Percentiles rank a stretch among this genome's conserved stretches.
Evolutionary conservation across 2,888 invertebrate genomes (phyloP).

Genomic region (Latheticus oryzae): DNA sequence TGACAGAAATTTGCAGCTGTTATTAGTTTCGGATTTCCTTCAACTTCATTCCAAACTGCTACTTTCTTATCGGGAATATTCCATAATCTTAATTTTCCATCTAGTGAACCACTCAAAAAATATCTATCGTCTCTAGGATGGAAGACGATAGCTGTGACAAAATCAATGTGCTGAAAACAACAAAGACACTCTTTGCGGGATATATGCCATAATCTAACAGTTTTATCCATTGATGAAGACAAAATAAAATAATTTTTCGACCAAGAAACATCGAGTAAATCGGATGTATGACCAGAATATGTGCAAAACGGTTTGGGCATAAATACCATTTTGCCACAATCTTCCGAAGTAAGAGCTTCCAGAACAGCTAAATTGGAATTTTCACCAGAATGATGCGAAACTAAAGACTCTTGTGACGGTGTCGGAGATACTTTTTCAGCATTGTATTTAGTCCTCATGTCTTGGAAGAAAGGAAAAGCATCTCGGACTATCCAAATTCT

Average conservation of each 20-base stretch:
- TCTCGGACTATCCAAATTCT: slow-evolving; percentile 95
- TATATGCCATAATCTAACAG: slow-evolving; percentile 97
- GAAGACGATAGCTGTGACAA: slow-evolving; percentile 98
- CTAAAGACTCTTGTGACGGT: slow-evolving; percentile 91
- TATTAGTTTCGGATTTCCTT: slow-evolving; percentile 93
- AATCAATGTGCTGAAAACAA: slow-evolving; percentile 99
- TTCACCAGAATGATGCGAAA: slow-evolving; percentile 79
- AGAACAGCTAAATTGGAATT: slow-evolving; percentile 70
- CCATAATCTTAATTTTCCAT: slow-evolving; percentile 98
- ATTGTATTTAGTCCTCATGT: slow-evolving; percentile 95
- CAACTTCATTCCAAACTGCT: slow-evolving; percentile 96
- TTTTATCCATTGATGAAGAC: slow-evolving; percentile 99
- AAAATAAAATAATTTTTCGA: slow-evolving; percentile 98
- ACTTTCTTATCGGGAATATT: slow-evolving; percentile 99
- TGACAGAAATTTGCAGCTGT: slow-evolving; percentile 98
- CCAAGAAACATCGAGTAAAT: slow-evolving; percentile 97
- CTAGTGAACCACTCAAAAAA: slow-evolving; percentile 96
- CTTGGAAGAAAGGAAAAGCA: slow-evolving; percentile 90
- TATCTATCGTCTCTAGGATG: slow-evolving; percentile 93
- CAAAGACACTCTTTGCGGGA: slow-evolving; percentile 97
- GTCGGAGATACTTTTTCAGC: slow-evolving; percentile 93
- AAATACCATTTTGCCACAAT: slow-evolving; percentile 76
- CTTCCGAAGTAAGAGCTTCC: slow-evolving; percentile 73
- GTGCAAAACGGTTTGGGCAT: slow-evolving; percentile 92
- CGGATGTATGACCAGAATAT: slow-evolving; percentile 95